These are phyloP conservation scores for Dryadula phaetusa DNA, from an alignment of 2,888 invertebrate species.

Conservation along the genomic window DNA sequence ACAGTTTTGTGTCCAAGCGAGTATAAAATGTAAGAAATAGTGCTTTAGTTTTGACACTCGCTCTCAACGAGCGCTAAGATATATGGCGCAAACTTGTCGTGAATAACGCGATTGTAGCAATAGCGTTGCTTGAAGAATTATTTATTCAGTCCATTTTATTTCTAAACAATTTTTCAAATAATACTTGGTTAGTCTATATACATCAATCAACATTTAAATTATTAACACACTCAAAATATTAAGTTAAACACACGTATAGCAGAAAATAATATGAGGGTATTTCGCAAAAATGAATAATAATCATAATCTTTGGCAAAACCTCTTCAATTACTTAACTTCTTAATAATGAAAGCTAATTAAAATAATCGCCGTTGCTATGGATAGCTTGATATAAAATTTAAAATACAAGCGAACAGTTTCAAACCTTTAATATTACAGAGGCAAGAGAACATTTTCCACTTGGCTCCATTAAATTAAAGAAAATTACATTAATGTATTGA, in stretches of 20 bases:
- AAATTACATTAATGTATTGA: conserved; percentile 44
- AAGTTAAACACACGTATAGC: not conserved
- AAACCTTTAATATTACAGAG: conserved; percentile 15
- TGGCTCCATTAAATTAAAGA: conserved; percentile 33
- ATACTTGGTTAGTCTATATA: not conserved
- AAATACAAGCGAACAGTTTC: conserved; percentile 19
- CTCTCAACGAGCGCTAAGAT: conserved; percentile 39
- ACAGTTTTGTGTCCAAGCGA: conserved; percentile 28
- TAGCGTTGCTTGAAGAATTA: conserved; percentile 35
- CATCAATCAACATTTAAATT: not conserved
- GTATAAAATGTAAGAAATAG: conserved; percentile 36
- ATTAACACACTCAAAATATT: not conserved
- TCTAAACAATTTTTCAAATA: conserved; percentile 9
- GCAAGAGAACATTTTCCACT: conserved; percentile 11
- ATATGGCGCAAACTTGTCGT: conserved; percentile 40
- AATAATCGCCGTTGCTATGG: conserved; percentile 1
- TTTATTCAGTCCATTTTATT: conserved; percentile 25
- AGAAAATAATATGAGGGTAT: not conserved
- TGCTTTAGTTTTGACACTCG: conserved; percentile 41
- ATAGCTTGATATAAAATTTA: conserved; percentile 18
- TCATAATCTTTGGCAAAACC: not conserved
- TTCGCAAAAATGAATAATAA: not conserved
- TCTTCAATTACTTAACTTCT: conserved; percentile 6
- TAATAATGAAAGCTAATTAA: conserved; percentile 18
- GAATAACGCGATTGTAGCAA: conserved; percentile 38